Evolutionary conservation across 1,140 invertebrate genomes (phyloP).

Genomic region (Zophobas morio): DNA sequence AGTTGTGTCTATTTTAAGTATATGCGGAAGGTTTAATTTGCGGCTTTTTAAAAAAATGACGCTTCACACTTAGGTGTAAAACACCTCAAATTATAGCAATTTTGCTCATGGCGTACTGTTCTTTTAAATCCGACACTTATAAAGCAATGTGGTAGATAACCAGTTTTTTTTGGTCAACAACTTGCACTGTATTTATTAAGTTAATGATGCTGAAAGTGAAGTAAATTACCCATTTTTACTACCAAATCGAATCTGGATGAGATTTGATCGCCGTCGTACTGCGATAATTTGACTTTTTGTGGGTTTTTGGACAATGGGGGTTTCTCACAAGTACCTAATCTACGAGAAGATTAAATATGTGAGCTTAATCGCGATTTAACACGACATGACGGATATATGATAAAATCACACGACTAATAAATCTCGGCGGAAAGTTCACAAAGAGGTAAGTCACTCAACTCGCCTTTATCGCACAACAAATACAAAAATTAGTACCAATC

Average conservation of each 20-base stretch:
- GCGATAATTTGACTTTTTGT: slow-evolving; percentile 20
- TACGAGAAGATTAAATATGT: not conserved
- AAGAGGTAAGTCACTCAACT: not conserved
- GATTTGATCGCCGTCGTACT: not conserved
- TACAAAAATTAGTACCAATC: too few relatives aligned
- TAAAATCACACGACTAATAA: slow-evolving; percentile 10
- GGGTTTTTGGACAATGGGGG: not conserved
- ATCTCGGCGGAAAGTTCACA: not conserved
- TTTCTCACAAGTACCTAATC: too few relatives aligned
- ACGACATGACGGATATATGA: slow-evolving; percentile 25
- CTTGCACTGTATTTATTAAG: slow-evolving; percentile 27
- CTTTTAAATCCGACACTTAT: slow-evolving; percentile 15
- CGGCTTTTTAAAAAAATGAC: slow-evolving; percentile 11
- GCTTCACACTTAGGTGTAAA: slow-evolving; percentile 23
- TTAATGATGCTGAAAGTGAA: slow-evolving; percentile 16
- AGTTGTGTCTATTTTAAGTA: slow-evolving; percentile 11
- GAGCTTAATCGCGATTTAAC: slow-evolving; percentile 23
- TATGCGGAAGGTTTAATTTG: slow-evolving; percentile 6
- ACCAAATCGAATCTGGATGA: slow-evolving; percentile 20
- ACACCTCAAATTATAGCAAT: slow-evolving; percentile 19
- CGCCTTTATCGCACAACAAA: not conserved
- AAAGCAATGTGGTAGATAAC: slow-evolving; percentile 9
- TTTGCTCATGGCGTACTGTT: slow-evolving; percentile 11
- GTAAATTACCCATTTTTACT: slow-evolving; percentile 15
- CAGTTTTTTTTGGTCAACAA: slow-evolving; percentile 25